These are phyloP conservation scores for Sinodicranocentrus sp. DNA, from an alignment of 2,888 invertebrate genomes.

Conservation along the genomic window DNA sequence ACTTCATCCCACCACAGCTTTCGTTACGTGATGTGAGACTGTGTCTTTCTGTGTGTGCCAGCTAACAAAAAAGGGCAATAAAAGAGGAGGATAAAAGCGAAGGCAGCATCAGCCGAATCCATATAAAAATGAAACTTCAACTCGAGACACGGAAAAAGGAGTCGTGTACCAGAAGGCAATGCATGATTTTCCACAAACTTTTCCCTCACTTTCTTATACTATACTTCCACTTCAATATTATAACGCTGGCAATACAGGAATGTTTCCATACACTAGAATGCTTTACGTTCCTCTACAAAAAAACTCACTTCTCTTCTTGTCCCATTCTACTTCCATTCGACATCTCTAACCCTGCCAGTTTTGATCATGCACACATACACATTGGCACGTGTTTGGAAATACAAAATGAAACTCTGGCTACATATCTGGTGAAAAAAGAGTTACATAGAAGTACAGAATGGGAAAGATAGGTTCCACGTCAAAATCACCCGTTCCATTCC, in stretches of 20 bases:
- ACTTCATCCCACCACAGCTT: not conserved
- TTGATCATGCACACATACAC: conserved; percentile 68
- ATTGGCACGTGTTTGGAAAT: conserved; percentile 68
- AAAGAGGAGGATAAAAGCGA: conserved; percentile 51
- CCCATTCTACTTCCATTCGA: conserved; percentile 54
- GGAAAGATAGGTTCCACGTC: conserved; percentile 42
- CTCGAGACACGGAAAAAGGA: conserved; percentile 36
- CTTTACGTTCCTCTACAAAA: not conserved
- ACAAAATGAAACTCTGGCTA: conserved; percentile 57
- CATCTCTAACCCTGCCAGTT: conserved; percentile 59
- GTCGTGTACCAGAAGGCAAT: conserved; percentile 48
- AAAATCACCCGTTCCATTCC: conserved; percentile 64
- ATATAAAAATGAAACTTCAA: conserved; percentile 58
- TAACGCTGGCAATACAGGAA: too few relatives aligned
- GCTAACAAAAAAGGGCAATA: conserved; percentile 53
- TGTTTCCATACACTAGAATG: too few relatives aligned
- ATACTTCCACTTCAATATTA: not conserved
- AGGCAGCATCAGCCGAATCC: conserved; percentile 39
- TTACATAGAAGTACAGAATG: not conserved
- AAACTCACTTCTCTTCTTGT: conserved; percentile 33
- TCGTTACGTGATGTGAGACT: conserved; percentile 16
- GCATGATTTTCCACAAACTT: conserved; percentile 47
- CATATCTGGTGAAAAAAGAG: conserved; percentile 25
- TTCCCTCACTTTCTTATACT: conserved; percentile 30
- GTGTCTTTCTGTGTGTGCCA: not conserved